Evolutionary conservation across 2,797 vertebrate genomes (phyloP), one percentile per base, ranked within the genome.

Genomic region (Rhynchotus rufescens): DNA sequence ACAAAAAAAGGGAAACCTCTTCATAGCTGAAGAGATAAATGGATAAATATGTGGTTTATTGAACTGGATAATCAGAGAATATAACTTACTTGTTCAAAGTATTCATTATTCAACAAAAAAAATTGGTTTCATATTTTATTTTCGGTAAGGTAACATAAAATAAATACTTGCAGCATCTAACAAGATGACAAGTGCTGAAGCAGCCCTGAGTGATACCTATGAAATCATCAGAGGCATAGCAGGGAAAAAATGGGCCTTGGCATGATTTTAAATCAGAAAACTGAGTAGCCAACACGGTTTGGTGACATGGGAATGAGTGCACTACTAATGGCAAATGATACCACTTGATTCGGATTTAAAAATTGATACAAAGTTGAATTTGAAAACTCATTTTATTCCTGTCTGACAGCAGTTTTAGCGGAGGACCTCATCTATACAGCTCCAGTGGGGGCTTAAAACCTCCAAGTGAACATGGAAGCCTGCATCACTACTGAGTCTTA

Each of bases 401-500:
- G 14, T 36, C 6, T 9, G 20, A 69, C 56, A 67, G 38, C 74
- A 34, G 77, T 84, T 86, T 82, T 75, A 49, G 13, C 0, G 2
- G 93, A 80, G 65, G 36, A 74, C 11, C 4, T 67, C 44, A 34
- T 47, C 80, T 74, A 56, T 86, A 51, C 56, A 80, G 89, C 79
- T 89, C 32, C 44, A 64, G 69, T 44, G 26, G 49, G 34, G 15
- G 47, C 56, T 84, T 93, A 84, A 69, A 47, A 89, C 71, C 77
- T 71, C 79, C 10, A 91, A 87, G 78, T 69, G 90, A 88, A 84
- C 61, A 38, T 44, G 36, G 52, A 81, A 80, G 20, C 51, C 79
- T 68, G 47, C 15, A 34, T 77, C 84, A 89, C 47, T 79, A 87
- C 36, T 86, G 32, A 36, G 92, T 77, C 74, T 79, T 78, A 83